phyloP scores from a whole-genome alignment of 2,888 invertebrate species.

The Sinelater perroti region DNA sequence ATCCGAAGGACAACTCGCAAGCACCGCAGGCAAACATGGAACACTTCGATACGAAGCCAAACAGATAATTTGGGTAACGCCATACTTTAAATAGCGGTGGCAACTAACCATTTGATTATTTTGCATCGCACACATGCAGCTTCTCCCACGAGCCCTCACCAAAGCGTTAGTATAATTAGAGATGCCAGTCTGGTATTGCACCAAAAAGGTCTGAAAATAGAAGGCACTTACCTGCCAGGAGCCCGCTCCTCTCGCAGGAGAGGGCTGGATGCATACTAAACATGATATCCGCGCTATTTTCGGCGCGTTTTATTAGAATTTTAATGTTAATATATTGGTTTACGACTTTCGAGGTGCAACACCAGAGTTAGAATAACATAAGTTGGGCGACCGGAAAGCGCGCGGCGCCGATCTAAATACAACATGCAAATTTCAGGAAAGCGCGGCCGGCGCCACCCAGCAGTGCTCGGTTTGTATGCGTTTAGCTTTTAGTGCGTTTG shows the following conservation, averaged over 20 bases:
- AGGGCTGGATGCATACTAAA: slow-evolving; percentile 22
- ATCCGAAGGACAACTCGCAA: slow-evolving; percentile 68
- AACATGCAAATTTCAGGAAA: slow-evolving; percentile 21
- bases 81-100: too few relatives aligned
- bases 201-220: too few relatives aligned
- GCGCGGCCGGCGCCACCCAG: too few relatives aligned
- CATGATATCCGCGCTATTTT: slow-evolving; percentile 16
- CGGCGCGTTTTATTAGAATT: slow-evolving; percentile 16
- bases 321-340: slow-evolving; percentile 27
- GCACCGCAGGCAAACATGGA: slow-evolving; percentile 80
- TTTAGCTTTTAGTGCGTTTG: too few relatives aligned
- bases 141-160: too few relatives aligned
- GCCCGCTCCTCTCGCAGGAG: slow-evolving; percentile 4
- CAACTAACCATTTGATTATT: too few relatives aligned
- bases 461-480: too few relatives aligned
- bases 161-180: too few relatives aligned
- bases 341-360: slow-evolving; percentile 17
- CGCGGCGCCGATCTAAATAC: slow-evolving; percentile 17
- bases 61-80: too few relatives aligned
- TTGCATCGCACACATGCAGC: too few relatives aligned
- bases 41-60: slow-evolving; percentile 79
- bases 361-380: slow-evolving; percentile 15
- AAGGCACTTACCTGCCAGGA: too few relatives aligned
- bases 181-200: too few relatives aligned
- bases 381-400: slow-evolving; percentile 17